These are phyloP conservation scores for Leucopternis melanops DNA, from an alignment of 2,113 vertebrate genomes.

Conservation along the genomic window DNA sequence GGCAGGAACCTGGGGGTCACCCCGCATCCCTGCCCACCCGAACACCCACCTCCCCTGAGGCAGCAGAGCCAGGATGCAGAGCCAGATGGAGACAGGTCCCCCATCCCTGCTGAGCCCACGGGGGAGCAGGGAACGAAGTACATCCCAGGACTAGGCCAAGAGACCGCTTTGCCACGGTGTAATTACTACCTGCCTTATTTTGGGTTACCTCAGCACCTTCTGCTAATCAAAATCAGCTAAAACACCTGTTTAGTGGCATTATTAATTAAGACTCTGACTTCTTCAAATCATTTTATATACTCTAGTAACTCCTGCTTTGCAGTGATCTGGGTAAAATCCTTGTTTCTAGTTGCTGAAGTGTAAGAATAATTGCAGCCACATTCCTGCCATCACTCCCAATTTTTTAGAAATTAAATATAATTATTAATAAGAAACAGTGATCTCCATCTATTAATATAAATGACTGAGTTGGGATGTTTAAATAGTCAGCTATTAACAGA, in stretches of 20 bases:
- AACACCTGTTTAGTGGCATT: not conserved
- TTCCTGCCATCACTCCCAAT: not conserved
- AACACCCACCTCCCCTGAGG: not conserved
- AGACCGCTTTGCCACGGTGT: rapidly evolving
- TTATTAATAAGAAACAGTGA: not conserved
- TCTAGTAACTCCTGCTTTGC: not conserved
- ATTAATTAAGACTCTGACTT: not conserved
- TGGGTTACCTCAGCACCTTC: not conserved
- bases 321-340: not conserved
- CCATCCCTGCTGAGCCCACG: rapidly evolving
- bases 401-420: not conserved
- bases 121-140: not conserved
- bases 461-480: not conserved
- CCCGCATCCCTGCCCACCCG: not conserved
- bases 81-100: not conserved
- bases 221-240: not conserved
- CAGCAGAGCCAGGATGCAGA: not conserved
- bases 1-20: not conserved
- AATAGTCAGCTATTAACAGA: not conserved
- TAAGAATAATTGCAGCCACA: not conserved
- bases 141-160: not conserved
- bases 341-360: not conserved
- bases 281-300: not conserved
- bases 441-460: not conserved
- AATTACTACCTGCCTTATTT: not conserved